phyloP scores from a whole-genome alignment of 92 coral and sea anemone species.

The Paramuricea clavata region DNA sequence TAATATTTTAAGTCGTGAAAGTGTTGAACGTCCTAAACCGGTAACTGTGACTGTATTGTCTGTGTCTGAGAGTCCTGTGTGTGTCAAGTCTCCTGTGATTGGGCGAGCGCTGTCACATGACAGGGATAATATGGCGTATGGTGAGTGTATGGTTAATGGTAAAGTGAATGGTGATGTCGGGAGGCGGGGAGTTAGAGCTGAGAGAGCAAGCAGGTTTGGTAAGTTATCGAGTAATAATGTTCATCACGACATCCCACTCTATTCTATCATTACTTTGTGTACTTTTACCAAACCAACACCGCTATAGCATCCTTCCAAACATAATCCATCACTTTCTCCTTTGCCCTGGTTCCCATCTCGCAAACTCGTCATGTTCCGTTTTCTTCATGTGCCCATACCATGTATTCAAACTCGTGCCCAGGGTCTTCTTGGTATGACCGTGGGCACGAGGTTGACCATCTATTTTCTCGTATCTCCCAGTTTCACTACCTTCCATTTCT shows the following conservation, averaged over 20 bases:
- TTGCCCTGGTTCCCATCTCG: no score
- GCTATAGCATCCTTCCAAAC: no score
- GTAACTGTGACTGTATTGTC: constrained; percentile 31
- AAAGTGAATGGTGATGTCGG: constrained; percentile 1
- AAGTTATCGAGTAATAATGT: not conserved
- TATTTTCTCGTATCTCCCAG: no score
- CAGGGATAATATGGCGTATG: not conserved
- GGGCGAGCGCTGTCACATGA: not conserved
- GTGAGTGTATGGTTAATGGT: constrained; percentile 8
- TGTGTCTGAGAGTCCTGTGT: constrained; percentile 1
- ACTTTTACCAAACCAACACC: not conserved
- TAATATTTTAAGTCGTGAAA: not conserved
- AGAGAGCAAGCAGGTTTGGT: not conserved
- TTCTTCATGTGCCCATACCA: no score
- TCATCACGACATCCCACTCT: no score
- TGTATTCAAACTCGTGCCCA: no score
- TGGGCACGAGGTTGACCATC: no score
- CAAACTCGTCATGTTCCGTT: no score
- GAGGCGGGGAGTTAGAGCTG: not conserved
- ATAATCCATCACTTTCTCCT: not conserved
- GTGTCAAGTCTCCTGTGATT: not conserved
- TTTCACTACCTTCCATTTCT: no score
- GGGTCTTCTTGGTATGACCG: no score
- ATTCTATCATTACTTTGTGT: not conserved
- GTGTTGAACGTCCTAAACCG: not conserved